These are phyloP conservation scores for Drosophila bipectinata DNA, from an alignment of 1,140 invertebrate species.

Conservation along the genomic window DNA sequence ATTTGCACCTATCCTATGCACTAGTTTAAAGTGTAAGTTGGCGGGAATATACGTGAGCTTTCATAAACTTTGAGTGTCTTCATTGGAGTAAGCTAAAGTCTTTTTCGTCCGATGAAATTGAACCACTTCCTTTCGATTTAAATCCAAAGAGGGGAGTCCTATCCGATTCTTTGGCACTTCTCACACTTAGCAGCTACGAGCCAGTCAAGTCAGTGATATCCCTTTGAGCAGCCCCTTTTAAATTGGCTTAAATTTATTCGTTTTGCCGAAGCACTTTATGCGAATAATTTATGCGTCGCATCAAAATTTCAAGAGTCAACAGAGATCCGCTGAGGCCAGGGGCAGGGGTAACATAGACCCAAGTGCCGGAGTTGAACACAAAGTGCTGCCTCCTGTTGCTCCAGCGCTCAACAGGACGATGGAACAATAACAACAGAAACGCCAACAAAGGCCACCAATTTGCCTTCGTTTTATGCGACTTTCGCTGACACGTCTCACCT, in stretches of 20 bases:
- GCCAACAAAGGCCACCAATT: conserved; percentile 53
- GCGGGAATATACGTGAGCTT: too few relatives aligned
- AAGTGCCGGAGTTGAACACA: conserved; percentile 48
- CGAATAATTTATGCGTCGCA: conserved; percentile 56
- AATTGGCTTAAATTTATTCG: conserved; percentile 68
- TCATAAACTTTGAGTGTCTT: too few relatives aligned
- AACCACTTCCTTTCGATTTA: too few relatives aligned
- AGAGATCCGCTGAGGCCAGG: background rate
- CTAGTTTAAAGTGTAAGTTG: too few relatives aligned
- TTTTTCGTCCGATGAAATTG: too few relatives aligned
- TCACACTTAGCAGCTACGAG: background rate
- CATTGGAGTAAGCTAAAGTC: too few relatives aligned
- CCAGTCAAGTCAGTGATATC: conserved; percentile 21
- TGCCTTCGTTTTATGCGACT: conserved; percentile 55
- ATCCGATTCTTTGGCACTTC: background rate
- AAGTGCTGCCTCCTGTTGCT: conserved; percentile 56
- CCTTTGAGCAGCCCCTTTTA: conserved; percentile 44
- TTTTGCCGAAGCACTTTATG: conserved; percentile 50
- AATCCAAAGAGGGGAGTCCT: too few relatives aligned
- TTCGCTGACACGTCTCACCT: conserved; percentile 59
- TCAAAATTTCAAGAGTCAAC: conserved; percentile 57
- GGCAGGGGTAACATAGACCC: conserved; percentile 20
- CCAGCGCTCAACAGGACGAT: conserved; percentile 48
- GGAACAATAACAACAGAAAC: conserved; percentile 35
- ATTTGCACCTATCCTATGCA: too few relatives aligned